phyloP scores from a whole-genome alignment of 53 echinoderm and acorn worm species.

The Paelopatides confundens region DNA sequence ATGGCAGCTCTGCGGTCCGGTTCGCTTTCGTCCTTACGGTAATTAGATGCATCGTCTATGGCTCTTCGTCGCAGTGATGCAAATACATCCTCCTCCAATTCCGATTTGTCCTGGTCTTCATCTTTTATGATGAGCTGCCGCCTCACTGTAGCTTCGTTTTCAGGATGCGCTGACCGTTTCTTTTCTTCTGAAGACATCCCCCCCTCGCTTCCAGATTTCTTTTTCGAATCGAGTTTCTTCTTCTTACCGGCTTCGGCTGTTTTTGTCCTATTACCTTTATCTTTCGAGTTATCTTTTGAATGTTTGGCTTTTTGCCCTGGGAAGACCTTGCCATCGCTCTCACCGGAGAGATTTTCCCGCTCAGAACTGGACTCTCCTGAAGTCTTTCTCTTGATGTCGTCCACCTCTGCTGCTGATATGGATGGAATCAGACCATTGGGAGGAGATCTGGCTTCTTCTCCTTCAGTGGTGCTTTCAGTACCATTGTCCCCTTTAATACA shows the following conservation, averaged over 20 bases:
- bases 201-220: neutral
- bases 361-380: conserved; percentile 22
- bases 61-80: neutral
- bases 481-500: conserved; percentile 12
- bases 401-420: neutral
- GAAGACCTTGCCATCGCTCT: conserved; percentile 3
- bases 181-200: neutral
- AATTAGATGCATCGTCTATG: neutral
- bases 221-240: neutral
- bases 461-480: conserved; percentile 44
- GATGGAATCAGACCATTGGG: neutral
- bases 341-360: conserved; percentile 9
- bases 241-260: neutral
- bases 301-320: neutral
- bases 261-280: conserved; percentile 17
- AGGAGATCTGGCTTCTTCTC: conserved; percentile 7
- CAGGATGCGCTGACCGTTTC: neutral
- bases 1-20: conserved; percentile 19
- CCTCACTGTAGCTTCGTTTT: neutral
- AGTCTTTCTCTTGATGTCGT: neutral
- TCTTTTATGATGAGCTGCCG: neutral
- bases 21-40: neutral
- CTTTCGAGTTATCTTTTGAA: neutral
- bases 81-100: neutral
- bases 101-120: neutral